These are phyloP conservation scores for Ectemnius lituratus DNA, from an alignment of 2,888 invertebrate species.

Conservation along the genomic window DNA sequence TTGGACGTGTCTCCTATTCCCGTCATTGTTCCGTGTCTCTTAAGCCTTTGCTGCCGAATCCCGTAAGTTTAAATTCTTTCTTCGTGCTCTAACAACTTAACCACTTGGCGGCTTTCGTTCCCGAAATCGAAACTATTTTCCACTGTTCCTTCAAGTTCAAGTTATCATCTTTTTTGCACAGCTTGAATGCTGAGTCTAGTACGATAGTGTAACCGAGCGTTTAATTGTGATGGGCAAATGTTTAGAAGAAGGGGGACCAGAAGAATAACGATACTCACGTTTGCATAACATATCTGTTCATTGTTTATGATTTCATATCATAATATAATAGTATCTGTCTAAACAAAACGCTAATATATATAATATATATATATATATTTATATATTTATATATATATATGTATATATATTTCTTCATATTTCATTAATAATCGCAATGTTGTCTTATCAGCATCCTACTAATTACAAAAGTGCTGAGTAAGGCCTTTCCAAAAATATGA, in stretches of 20 bases:
- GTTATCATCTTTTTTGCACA: too few relatives aligned
- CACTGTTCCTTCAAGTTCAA: too few relatives aligned
- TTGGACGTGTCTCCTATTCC: too few relatives aligned
- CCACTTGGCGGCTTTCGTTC: too few relatives aligned
- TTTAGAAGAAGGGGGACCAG: background rate
- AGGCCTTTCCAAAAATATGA: slow-evolving; percentile 68
- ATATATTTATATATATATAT: slow-evolving; percentile 67
- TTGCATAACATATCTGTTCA: slow-evolving; percentile 74
- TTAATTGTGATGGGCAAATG: too few relatives aligned
- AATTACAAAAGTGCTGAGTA: slow-evolving; percentile 71
- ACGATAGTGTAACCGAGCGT: too few relatives aligned
- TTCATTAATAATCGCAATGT: slow-evolving; percentile 65
- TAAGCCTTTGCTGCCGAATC: too few relatives aligned
- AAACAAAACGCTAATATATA: slow-evolving; percentile 75
- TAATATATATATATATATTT: slow-evolving; percentile 37
- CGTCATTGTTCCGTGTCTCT: too few relatives aligned
- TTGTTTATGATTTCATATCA: slow-evolving; percentile 73
- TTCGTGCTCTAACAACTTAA: too few relatives aligned
- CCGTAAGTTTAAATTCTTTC: too few relatives aligned
- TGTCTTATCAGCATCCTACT: slow-evolving; percentile 62
- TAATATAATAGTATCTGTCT: slow-evolving; percentile 75
- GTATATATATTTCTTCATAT: slow-evolving; percentile 71
- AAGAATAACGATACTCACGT: background rate
- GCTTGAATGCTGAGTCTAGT: too few relatives aligned
- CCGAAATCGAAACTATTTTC: too few relatives aligned